Evolutionary conservation across 1,140 invertebrate species (phyloP), one percentile per base, ranked within the genome.

Genomic region (Agrypnia vestita): DNA sequence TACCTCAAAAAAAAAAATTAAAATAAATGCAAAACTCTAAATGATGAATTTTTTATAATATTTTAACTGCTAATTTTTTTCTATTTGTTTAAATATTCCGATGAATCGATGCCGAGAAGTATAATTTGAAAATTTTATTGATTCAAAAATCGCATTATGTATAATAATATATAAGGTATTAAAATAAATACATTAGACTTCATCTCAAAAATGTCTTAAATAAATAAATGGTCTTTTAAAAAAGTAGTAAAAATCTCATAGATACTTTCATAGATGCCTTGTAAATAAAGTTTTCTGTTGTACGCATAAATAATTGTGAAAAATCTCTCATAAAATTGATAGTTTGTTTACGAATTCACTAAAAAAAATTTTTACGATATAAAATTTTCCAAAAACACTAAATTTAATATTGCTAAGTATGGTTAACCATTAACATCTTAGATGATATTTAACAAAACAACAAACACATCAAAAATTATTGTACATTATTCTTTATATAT

Each of bases 351-450:
- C 6, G 25, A 35, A 35, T 35, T 35, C 25, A 6, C 25, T 35
- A 35, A 35, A 59, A 19, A 59, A 59, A 56, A 59, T 15, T 59
- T 64, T 44, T 10, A 75, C 44, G 44, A 19, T 74, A 74, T 74
- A 55, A 74, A 74, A 49, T 62, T 61, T 76, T 76, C 21, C 46
- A 56, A 79, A 80, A 80, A 76, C 81, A 76, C 71, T 83, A 76
- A 78, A 76, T 79, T 78, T 83, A 80, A 76, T 83, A 83, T 83
- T 83, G 82, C 79, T 83, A 83, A 51, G 44, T 79, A 55, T 53
- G 76, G 76, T 82, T 75, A 76, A 80, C 81, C 76, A 78, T 80
- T 78, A 78, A 80, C 76, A 80, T 67, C 72, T 80, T 62, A 61
- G 72, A 76, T 76, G 76, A 71, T 19, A 76, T 35, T 64, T 61